Percentiles rank a stretch among this genome's conserved stretches.
Conservation (phyloP, 2,888 invertebrate genomes). For the Cerastoderma edule region DNA sequence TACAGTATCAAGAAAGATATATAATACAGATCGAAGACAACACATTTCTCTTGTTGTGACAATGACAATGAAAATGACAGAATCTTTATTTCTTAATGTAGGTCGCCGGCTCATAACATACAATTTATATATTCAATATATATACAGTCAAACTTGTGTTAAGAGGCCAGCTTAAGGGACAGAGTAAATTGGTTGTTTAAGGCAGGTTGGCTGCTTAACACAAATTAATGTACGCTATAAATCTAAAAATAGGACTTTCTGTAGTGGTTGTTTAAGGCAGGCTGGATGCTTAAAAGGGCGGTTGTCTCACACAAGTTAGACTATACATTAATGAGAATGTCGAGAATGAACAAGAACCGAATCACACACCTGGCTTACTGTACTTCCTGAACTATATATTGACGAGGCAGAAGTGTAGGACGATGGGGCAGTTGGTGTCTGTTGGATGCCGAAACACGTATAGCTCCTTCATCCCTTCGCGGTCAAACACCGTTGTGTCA, state of each 20-base stretch:
- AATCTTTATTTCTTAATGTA: too few relatives aligned
- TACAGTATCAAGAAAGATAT: too few relatives aligned
- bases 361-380: conserved; percentile 82
- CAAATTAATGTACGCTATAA: neutral
- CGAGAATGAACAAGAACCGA: conserved; percentile 16
- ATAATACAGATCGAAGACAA: too few relatives aligned
- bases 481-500: conserved; percentile 80
- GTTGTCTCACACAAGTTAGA: neutral
- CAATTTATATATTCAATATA: too few relatives aligned
- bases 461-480: conserved; percentile 83
- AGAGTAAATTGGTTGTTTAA: neutral
- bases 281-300: neutral
- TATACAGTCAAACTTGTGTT: too few relatives aligned
- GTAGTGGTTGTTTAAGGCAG: neutral
- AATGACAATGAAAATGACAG: too few relatives aligned
- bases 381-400: conserved; percentile 83
- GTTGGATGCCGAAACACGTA: conserved; percentile 84
- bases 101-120: too few relatives aligned
- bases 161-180: neutral
- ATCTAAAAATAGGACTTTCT: neutral
- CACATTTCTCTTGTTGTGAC: too few relatives aligned
- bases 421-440: conserved; percentile 83
- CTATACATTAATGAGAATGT: conserved; percentile 77
- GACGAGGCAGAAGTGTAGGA: conserved; percentile 84
- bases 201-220: neutral